These are phyloP conservation scores for Drosophila varians DNA, from an alignment of 1,140 invertebrate genomes.

Conservation along the genomic window DNA sequence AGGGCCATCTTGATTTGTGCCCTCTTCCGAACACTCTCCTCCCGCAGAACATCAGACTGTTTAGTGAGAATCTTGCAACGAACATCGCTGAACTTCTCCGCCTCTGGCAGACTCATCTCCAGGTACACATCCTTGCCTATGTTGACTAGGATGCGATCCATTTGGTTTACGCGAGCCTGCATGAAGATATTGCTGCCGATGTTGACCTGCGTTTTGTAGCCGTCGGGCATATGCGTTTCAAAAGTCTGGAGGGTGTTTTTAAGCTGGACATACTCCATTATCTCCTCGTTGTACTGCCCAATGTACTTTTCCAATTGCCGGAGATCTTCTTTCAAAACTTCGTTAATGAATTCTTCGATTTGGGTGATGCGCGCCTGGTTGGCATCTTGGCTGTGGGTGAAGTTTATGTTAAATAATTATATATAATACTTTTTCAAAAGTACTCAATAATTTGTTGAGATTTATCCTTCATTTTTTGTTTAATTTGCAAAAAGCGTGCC, in stretches of 20 bases:
- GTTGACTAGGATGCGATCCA: slow-evolving; percentile 88
- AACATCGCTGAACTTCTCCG: slow-evolving; percentile 88
- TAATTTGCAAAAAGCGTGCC: neutral
- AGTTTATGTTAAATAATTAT: neutral
- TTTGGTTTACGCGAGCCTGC: slow-evolving; percentile 87
- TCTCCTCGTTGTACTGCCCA: slow-evolving; percentile 87
- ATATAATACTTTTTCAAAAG: neutral
- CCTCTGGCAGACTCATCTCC: slow-evolving; percentile 89
- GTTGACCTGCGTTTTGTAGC: slow-evolving; percentile 91
- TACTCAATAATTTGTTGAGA: neutral
- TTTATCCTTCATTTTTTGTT: neutral
- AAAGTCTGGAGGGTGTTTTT: slow-evolving; percentile 87
- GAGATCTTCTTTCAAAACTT: slow-evolving; percentile 88
- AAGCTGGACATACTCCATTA: slow-evolving; percentile 90
- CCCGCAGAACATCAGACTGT: slow-evolving; percentile 86
- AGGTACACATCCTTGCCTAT: slow-evolving; percentile 90
- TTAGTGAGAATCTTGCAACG: slow-evolving; percentile 87
- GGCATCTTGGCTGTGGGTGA: neutral
- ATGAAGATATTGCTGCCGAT: slow-evolving; percentile 90
- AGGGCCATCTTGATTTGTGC: slow-evolving; percentile 92
- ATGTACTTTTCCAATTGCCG: slow-evolving; percentile 86
- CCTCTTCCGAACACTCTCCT: slow-evolving; percentile 88
- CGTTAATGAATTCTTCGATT: slow-evolving; percentile 87
- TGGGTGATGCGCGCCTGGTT: slow-evolving; percentile 58
- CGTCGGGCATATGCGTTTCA: slow-evolving; percentile 84